Conservation (phyloP, 2,888 invertebrate genomes). For the Synergus laeviventris region DNA sequence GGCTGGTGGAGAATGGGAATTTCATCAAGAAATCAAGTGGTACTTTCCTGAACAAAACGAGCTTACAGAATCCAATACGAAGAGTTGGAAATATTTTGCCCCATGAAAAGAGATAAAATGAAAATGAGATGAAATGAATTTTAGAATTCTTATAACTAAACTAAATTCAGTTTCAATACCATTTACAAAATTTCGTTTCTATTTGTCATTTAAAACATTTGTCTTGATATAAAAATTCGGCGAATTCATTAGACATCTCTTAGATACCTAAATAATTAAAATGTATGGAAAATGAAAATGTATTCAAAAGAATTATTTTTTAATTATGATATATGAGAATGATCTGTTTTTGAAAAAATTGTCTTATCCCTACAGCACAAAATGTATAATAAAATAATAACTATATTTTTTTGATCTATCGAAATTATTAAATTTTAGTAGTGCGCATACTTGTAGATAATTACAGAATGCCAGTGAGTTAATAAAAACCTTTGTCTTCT, state of each 20-base stretch:
- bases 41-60: background rate
- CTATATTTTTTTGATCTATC: background rate
- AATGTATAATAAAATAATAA: background rate
- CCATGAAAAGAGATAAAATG: slow-evolving; percentile 3
- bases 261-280: no score
- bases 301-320: background rate
- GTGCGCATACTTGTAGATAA: background rate
- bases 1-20: background rate
- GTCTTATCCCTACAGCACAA: background rate
- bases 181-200: background rate
- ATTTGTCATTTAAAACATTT: no score
- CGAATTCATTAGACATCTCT: no score
- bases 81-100: background rate
- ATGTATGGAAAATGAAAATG: no score
- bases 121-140: no score
- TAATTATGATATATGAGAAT: no score
- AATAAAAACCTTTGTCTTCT: background rate
- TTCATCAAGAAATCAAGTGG: slow-evolving; percentile 15
- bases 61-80: background rate
- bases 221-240: no score
- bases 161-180: background rate
- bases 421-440: slow-evolving; percentile 7
- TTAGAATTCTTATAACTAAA: background rate
- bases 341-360: background rate
- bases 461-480: background rate